A percentile compares a stretch with the other conserved stretches of the same genome.
These are phyloP conservation scores for Netelia melanura DNA, from an alignment of 2,888 invertebrate genomes.

Conservation along the genomic window DNA sequence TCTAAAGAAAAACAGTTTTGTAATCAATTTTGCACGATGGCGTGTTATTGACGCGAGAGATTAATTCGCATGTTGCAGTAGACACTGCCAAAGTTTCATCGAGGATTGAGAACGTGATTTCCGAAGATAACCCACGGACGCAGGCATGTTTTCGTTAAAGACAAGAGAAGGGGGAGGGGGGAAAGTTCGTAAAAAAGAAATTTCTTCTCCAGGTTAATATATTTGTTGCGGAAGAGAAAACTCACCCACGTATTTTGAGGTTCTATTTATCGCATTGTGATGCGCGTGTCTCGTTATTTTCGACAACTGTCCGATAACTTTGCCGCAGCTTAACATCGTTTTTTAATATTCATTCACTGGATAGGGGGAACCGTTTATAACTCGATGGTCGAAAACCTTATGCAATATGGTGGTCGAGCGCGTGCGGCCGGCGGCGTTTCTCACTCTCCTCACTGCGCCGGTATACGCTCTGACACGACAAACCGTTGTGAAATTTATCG, in stretches of 20 bases:
- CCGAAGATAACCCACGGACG: constrained; percentile 35
- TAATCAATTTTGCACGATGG: too few species aligned
- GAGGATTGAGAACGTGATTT: constrained; percentile 40
- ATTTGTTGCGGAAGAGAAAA: constrained; percentile 29
- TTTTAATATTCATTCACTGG: constrained; percentile 24
- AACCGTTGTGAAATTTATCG: constrained; percentile 47
- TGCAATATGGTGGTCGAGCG: constrained; percentile 77
- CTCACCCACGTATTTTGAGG: constrained; percentile 77
- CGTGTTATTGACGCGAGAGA: too few species aligned
- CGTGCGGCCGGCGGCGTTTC: constrained; percentile 65
- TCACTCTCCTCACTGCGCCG: constrained; percentile 43
- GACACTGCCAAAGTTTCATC: constrained; percentile 2
- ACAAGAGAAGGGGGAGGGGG: not conserved
- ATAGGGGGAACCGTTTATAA: constrained; percentile 2
- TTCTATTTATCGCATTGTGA: constrained; percentile 72
- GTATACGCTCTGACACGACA: constrained; percentile 32
- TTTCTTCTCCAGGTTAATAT: not conserved
- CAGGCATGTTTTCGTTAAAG: constrained; percentile 46
- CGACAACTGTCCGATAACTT: constrained; percentile 80
- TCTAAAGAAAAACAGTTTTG: constrained; percentile 37
- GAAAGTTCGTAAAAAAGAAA: constrained; percentile 6
- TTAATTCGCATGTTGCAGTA: not conserved
- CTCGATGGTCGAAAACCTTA: constrained; percentile 73
- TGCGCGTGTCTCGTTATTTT: constrained; percentile 78
- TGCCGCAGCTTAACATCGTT: constrained; percentile 82